phyloP scores from a whole-genome alignment of 2,797 vertebrate species.

The Smutsia gigantea region DNA sequence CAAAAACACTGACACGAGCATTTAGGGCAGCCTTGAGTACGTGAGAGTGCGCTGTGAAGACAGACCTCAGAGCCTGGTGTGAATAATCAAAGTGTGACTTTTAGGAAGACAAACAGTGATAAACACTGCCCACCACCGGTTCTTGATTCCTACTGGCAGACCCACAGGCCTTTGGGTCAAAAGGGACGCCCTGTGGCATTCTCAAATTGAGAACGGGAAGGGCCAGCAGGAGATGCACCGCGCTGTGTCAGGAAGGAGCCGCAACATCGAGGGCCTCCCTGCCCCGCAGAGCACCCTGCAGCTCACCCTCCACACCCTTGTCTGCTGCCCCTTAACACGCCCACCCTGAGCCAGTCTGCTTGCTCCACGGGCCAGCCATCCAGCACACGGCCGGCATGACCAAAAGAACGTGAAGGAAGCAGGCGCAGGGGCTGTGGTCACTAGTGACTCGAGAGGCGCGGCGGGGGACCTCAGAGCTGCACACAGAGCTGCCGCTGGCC shows the following conservation, averaged over 20 bases:
- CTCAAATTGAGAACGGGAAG: no score
- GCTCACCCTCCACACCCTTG: rapidly evolving
- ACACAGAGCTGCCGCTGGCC: not conserved
- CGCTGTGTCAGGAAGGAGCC: rapidly evolving
- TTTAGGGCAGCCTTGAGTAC: rapidly evolving
- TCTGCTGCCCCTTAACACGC: rapidly evolving
- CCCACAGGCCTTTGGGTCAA: rapidly evolving
- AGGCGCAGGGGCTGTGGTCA: rapidly evolving
- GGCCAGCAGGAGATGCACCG: not conserved
- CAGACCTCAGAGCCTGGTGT: not conserved
- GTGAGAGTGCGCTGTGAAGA: rapidly evolving
- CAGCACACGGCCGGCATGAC: rapidly evolving
- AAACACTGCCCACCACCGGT: rapidly evolving
- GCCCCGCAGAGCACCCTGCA: rapidly evolving
- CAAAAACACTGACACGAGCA: rapidly evolving
- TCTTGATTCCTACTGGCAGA: rapidly evolving
- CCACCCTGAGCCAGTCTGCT: not conserved
- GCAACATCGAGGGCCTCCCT: rapidly evolving
- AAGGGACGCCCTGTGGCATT: rapidly evolving
- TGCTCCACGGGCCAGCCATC: rapidly evolving
- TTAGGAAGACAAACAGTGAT: rapidly evolving
- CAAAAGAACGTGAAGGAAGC: rapidly evolving
- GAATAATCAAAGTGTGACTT: rapidly evolving
- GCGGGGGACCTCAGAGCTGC: no score
- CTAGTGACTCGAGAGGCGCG: rapidly evolving